phyloP scores from a whole-genome alignment of 2,797 vertebrate species.

The Silurus aristotelis region DNA sequence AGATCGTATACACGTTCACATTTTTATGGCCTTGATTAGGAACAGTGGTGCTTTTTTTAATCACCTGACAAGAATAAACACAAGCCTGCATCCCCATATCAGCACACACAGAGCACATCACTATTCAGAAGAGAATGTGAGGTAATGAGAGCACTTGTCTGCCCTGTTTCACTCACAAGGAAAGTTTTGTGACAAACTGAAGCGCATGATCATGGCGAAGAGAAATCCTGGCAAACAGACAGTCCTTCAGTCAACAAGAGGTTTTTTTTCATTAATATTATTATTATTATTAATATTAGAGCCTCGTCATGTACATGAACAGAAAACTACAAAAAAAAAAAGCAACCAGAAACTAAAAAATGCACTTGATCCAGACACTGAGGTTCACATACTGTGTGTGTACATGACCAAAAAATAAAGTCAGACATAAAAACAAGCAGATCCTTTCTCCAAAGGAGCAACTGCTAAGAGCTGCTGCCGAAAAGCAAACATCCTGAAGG shows the following conservation, averaged over 20 bases:
- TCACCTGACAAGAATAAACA: not conserved
- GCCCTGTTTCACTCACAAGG: not conserved
- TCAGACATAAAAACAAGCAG: not conserved
- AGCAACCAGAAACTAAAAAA: not conserved
- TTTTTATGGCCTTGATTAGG: not conserved
- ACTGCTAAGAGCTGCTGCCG: not conserved
- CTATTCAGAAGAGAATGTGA: not conserved
- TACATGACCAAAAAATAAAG: slow-evolving; percentile 18
- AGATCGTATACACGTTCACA: not conserved
- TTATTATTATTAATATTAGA: not conserved
- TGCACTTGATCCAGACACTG: not conserved
- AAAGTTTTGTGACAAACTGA: not conserved
- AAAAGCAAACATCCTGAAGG: not conserved
- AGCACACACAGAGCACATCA: not conserved
- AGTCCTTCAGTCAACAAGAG: not conserved
- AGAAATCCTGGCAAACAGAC: not conserved
- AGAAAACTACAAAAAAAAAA: not conserved
- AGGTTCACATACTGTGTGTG: not conserved
- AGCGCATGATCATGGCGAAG: not conserved
- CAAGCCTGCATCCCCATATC: not conserved
- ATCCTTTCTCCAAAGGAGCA: not conserved
- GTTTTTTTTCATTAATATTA: too few species aligned
- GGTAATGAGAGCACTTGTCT: not conserved
- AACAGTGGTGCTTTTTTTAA: not conserved
- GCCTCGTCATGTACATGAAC: not conserved